These are phyloP conservation scores for Maniola hyperantus DNA, from an alignment of 2,888 invertebrate genomes.

Conservation along the genomic window DNA sequence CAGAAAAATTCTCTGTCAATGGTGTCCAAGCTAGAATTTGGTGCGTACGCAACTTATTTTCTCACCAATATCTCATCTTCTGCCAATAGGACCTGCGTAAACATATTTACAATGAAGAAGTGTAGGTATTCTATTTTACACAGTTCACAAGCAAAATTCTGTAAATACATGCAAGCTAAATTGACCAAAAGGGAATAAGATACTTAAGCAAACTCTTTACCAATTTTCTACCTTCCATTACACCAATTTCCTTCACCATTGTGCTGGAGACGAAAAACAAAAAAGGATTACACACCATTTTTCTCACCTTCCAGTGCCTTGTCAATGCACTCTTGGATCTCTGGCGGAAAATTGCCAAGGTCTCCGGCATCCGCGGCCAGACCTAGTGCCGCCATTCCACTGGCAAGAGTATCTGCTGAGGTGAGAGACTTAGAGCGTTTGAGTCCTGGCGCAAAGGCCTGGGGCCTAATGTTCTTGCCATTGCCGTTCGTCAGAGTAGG, in stretches of 20 bases:
- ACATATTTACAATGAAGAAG: slow-evolving; percentile 10
- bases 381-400: slow-evolving; percentile 86
- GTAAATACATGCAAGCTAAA: not conserved
- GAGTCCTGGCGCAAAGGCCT: slow-evolving; percentile 77
- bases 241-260: slow-evolving; percentile 37
- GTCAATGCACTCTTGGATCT: slow-evolving; percentile 88
- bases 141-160: not conserved
- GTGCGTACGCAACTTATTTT: not conserved
- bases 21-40: not conserved
- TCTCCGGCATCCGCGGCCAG: slow-evolving; percentile 88
- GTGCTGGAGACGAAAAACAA: slow-evolving; percentile 40
- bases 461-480: slow-evolving; percentile 71
- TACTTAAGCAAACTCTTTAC: slow-evolving; percentile 26
- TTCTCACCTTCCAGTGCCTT: slow-evolving; percentile 87
- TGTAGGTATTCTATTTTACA: not conserved
- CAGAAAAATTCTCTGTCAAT: not conserved
- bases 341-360: slow-evolving; percentile 88
- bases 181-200: not conserved
- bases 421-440: slow-evolving; percentile 93
- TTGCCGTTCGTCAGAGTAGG: slow-evolving; percentile 72
- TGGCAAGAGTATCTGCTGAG: slow-evolving; percentile 87
- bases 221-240: slow-evolving; percentile 23
- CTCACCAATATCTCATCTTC: not conserved
- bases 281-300: slow-evolving; percentile 38
- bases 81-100: not conserved